Evolutionary conservation across 30 jellyfish, hydroid and myxozoan genomes (phyloP).

Genomic region (Catostylus mosaicus): DNA sequence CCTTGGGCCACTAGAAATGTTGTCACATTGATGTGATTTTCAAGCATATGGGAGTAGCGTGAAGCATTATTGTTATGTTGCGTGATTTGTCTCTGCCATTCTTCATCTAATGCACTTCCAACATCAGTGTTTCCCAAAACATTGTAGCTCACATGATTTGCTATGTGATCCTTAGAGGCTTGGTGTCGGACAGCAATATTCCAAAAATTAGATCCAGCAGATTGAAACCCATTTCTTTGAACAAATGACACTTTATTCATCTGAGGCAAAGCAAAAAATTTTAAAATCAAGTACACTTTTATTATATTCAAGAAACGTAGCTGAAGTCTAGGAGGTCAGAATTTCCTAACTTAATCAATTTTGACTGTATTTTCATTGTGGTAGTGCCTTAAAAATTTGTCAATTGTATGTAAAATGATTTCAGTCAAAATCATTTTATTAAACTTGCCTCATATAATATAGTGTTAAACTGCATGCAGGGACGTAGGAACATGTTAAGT

Average conservation of each 20-base stretch:
- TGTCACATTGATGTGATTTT: constrained; percentile 28
- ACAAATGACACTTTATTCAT: constrained; percentile 53
- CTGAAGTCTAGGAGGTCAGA: no score
- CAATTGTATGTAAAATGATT: no score
- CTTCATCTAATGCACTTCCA: constrained; percentile 26
- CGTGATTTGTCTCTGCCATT: constrained; percentile 37
- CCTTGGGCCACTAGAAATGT: constrained; percentile 43
- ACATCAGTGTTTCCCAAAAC: constrained; percentile 42
- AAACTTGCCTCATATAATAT: no score
- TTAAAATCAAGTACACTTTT: no score
- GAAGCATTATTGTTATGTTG: constrained; percentile 36
- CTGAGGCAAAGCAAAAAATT: no score
- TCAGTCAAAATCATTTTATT: no score
- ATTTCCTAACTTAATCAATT: no score
- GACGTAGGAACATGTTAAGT: no score
- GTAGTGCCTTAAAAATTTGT: no score
- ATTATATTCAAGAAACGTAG: no score
- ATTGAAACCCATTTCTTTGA: constrained; percentile 26
- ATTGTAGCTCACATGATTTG: constrained; percentile 30
- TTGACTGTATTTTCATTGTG: no score
- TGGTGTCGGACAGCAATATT: constrained; percentile 29
- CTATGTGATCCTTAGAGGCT: constrained; percentile 36
- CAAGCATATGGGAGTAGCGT: constrained; percentile 29
- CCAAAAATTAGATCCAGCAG: constrained; percentile 32
- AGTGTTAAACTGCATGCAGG: no score